Base-by-base conservation (phyloP, 2,797 vertebrate species). In the Hypotaenidia okinawae region DNA sequence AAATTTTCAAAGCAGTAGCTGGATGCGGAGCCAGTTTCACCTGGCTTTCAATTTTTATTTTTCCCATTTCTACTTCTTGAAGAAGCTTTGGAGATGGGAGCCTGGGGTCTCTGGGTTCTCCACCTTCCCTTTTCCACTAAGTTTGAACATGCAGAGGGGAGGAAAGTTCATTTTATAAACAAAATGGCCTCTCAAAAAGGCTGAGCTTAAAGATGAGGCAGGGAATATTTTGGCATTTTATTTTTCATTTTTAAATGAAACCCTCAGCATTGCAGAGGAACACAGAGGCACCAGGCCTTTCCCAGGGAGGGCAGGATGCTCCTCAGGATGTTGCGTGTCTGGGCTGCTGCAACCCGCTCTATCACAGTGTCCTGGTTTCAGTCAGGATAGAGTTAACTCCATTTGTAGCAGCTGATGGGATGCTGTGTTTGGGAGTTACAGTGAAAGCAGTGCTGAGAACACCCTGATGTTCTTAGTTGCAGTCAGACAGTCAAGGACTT, bases 31-130 rank as follows among this genome's bases (percentile, higher is more conserved):
- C 11, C 57, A 21, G 3, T 62, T 73, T 66, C 47, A 57, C 9
- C 32, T 70, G 58, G n/a, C 23, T 72, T 75, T 75, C 25, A 24
- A 1, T 33, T 35, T 32, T 24, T 79, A 9, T 35, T 69, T 63
- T 68, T 33, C 28, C 55, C 24, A 33, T 58, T 63, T 69, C n/a
- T 41, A 9, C 57, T 47, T 49, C 35, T 35, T 9, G 24, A 72
- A 47, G 49, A 32, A 43, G 49, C 30, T 32, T 78, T 63, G 63
- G 63, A 52, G 74, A 54, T 32, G 35, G 35, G 49, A 68, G 8
- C 58, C 51, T 57, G 18, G 27, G 19, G 39, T 5, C 1, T 6
- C 11, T 0, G 0, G 4, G 16, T 0, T 4, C 11, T 10, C 47
- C 47, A 37, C 3, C 8, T 54, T 24, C 32, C 4, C 22, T 58